Base-by-base conservation (phyloP, 2,113 vertebrate species). In the Laticauda colubrina region DNA sequence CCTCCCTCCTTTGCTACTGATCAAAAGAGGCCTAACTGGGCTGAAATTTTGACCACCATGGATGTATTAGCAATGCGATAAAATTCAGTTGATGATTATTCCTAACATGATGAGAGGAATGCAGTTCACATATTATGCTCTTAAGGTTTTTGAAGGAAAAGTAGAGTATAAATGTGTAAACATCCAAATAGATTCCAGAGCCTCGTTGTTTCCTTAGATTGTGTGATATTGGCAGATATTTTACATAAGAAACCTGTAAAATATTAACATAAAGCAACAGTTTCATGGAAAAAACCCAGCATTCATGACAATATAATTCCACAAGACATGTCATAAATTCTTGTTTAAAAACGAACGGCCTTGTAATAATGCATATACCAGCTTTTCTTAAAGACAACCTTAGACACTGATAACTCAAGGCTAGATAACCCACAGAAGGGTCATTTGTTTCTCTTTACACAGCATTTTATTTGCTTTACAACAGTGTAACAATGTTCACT, bases 291-390 rank as follows among this genome's bases (percentile, higher is more conserved):
- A 85, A 54, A 95, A 20, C 2, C 64, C 90, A 94, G 39, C 94
- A 93, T 89, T 94, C 11, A 53, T 96, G 94, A 95, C 91, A 91
- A 53, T 93, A 48, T 91, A 94, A 92, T 95, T 81, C 69, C 92
- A 95, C 85, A 91, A 97, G 94, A 94, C 34, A 21, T 54, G 90
- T 87, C 93, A 91, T 91, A 96, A 96, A 96, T 18, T 90, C 96
- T 91, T 89, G 86, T 96, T 95, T 95, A 96, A 95, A 95, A 95
- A 94, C 87, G 48, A 85, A 64, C 81, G 93, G 81, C 92, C 81
- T 93, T 61, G 0, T 34, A 94, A 96, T 95, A 94, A 95, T 85
- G 95, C 93, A 29, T 95, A 91, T 92, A 93, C 96, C 91, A 94
- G 91, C 92, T 95, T 95, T 95, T 95, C 90, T 92, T 91, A n/a